These are phyloP conservation scores for Hydra vulgaris DNA, from an alignment of 30 jellyfish, hydroid and myxozoan species.

Conservation along the genomic window DNA sequence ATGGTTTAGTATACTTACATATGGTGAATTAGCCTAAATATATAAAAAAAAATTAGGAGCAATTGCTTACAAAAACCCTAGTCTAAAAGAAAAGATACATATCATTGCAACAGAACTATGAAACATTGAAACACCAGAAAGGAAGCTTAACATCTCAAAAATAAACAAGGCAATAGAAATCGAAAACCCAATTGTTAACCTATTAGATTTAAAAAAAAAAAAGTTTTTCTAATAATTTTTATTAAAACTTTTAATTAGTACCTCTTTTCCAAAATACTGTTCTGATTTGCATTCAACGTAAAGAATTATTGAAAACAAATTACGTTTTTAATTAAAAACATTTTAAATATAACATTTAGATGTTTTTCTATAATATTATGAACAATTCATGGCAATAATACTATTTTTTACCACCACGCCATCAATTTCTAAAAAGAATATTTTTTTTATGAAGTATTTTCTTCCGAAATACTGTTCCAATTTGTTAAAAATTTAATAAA, in stretches of 20 bases:
- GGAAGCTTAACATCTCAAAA: constrained; percentile 53
- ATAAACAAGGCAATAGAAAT: constrained; percentile 44
- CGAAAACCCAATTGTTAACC: constrained; percentile 61
- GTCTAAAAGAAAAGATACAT: constrained; percentile 49
- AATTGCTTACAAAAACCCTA: not conserved
- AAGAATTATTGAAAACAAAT: too few species aligned
- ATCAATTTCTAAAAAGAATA: too few species aligned
- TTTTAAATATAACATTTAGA: too few species aligned
- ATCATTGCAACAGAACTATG: constrained; percentile 47
- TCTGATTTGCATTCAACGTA: too few species aligned
- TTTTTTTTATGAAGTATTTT: too few species aligned
- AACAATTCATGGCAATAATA: too few species aligned
- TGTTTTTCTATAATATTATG: too few species aligned
- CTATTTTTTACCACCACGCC: too few species aligned
- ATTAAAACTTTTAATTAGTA: not conserved
- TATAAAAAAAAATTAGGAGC: not conserved
- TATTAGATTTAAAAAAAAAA: not conserved
- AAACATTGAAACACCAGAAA: constrained; percentile 77
- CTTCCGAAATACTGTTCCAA: too few species aligned
- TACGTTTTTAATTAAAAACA: too few species aligned
- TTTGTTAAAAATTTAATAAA: too few species aligned
- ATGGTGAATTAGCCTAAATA: not conserved
- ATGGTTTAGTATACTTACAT: too few species aligned
- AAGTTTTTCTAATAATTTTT: not conserved
- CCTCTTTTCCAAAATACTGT: not conserved